Evolutionary conservation across 2,888 invertebrate species (phyloP), one percentile per base, ranked within the genome.

Genomic region (Troides aeacus): DNA sequence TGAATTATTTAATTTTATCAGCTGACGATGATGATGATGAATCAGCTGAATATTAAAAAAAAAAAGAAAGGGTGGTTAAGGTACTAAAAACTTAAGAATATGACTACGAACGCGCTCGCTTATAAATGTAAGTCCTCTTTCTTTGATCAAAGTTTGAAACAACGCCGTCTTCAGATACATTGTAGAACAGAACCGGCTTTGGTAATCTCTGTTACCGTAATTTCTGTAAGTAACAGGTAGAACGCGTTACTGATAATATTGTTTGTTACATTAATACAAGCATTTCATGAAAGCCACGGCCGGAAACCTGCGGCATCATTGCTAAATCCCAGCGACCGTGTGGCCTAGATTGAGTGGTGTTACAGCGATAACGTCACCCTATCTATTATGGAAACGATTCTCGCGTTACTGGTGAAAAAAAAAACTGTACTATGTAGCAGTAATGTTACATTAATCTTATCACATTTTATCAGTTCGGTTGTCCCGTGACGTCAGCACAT

Each of bases 311-410:
- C 60, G n/a, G 4, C 23, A n/a, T 36, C 59, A 62, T 65, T 30
- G 63, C 21, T 24, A 61, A 66, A 59, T 72, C 68, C 60, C 46
- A 53, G 63, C 23, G 53, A n/a, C 65, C 64, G 67, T 65, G 66
- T 68, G 72, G 36, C 67, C 70, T 70, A 70, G 53, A 62, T 72
- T 56, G 24, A 64, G 46, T 23, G 66, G 59, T 66, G 58, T 60
- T 66, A 42, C 60, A 24, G 63, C 56, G 66, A 70, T 70, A 70
- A 64, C 23, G 50, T 50, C 10, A 30, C 10, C 15, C 68, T 76
- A 76, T 75, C 75, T 72, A 66, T 72, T 56, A 70, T 66, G 65
- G 69, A 73, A 75, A 75, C 71, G 71, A 75, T 74, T 74, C 72
- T 72, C 73, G 65, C 74, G 70, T 74, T 73, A 72, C 72, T 7